Conservation (phyloP, 2,113 vertebrate genomes). For the Acrocephalus arundinaceus region DNA sequence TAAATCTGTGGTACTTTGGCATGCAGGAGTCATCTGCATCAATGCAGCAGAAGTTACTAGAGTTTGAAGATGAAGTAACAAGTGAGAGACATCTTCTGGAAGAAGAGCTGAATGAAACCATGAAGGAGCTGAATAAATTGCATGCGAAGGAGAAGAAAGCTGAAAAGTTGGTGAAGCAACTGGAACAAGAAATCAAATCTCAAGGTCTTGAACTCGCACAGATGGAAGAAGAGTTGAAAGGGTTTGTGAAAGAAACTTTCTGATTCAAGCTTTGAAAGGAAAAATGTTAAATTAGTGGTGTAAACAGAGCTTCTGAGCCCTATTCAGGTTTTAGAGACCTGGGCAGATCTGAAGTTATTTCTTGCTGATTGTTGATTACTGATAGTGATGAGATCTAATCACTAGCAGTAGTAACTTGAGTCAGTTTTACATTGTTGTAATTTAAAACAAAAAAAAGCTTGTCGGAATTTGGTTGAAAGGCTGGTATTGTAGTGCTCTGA, state of each 20-base stretch:
- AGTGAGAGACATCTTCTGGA: constrained; percentile 75
- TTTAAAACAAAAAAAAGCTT: not conserved
- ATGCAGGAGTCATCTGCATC: constrained; percentile 77
- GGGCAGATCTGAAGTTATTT: not conserved
- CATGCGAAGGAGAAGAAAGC: constrained; percentile 79
- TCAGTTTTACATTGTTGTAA: not conserved
- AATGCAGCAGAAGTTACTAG: constrained; percentile 74
- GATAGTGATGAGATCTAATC: not conserved
- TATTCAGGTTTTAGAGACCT: not conserved
- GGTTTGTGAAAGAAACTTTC: constrained; percentile 71
- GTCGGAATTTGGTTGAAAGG: not conserved
- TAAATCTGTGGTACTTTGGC: not conserved
- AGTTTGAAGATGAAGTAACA: constrained; percentile 75
- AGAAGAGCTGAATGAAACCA: constrained; percentile 81
- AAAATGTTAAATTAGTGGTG: not conserved
- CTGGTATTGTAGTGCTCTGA: not conserved
- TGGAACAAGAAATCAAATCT: constrained; percentile 65
- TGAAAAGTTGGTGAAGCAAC: constrained; percentile 57
- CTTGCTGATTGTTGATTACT: not conserved
- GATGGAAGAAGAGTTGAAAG: constrained; percentile 71
- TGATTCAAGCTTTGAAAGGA: not conserved
- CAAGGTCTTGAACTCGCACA: constrained; percentile 46
- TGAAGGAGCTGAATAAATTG: constrained; percentile 83
- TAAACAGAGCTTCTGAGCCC: not conserved
- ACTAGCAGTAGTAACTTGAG: not conserved